A percentile compares a stretch with the other conserved stretches of the same genome.
These are phyloP conservation scores for Urophycis tenuis DNA, from an alignment of 2,797 vertebrate species.

Conservation along the genomic window DNA sequence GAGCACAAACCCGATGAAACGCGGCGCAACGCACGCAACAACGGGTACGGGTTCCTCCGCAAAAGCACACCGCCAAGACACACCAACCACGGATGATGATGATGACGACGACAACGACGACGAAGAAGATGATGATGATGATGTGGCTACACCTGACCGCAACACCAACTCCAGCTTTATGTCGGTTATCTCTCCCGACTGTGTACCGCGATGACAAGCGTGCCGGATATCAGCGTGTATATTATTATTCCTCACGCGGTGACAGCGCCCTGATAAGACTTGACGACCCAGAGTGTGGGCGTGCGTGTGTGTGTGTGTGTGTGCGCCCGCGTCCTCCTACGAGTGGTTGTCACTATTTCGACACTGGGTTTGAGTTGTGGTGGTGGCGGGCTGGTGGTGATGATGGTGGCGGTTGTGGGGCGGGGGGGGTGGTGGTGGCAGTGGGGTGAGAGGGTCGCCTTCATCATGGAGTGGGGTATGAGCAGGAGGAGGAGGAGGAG, in stretches of 20 bases:
- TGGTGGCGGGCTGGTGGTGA: neutral
- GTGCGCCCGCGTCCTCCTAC: neutral
- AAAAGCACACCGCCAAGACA: constrained; percentile 28
- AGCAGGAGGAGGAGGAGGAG: constrained; percentile 62
- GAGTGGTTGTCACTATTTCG: neutral
- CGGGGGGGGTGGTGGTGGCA: constrained; percentile 25
- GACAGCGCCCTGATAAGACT: constrained; percentile 24
- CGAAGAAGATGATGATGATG: constrained; percentile 62
- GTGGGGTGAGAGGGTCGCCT: constrained; percentile 45
- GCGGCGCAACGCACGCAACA: constrained; percentile 11
- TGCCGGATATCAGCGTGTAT: constrained; percentile 18
- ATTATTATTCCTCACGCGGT: constrained; percentile 25
- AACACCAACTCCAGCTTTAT: constrained; percentile 64
- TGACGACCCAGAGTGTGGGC: constrained; percentile 35
- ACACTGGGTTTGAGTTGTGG: constrained; percentile 1
- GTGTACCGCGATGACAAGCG: constrained; percentile 25
- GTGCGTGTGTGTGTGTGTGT: neutral
- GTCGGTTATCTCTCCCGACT: constrained; percentile 34
- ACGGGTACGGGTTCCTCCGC: constrained; percentile 24
- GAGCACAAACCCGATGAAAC: constrained; percentile 19
- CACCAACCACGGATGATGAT: constrained; percentile 56
- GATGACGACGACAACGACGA: too few species aligned
- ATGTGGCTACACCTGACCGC: constrained; percentile 56
- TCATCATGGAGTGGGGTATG: constrained; percentile 56
- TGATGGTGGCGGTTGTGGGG: too few species aligned